These are phyloP conservation scores for Temnothorax ravouxi DNA, from an alignment of 2,888 invertebrate species.

Conservation along the genomic window DNA sequence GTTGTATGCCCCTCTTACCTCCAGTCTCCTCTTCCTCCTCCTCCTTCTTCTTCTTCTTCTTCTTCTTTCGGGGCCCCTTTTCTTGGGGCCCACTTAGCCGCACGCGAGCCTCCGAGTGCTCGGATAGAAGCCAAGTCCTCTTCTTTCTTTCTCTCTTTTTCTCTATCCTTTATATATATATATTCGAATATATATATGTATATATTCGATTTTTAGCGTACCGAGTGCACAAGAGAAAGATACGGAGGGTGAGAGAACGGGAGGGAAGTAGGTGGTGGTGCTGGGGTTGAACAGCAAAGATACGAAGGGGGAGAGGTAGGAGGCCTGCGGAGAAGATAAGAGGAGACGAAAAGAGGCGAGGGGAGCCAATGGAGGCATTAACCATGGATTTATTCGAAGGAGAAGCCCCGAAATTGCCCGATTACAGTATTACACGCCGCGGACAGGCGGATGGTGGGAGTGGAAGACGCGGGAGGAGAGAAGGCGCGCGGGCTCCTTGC, in stretches of 20 bases:
- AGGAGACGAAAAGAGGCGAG: slow-evolving; percentile 62
- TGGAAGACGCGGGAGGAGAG: slow-evolving; percentile 37
- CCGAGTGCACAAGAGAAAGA: slow-evolving; percentile 68
- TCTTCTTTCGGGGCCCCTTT: slow-evolving; percentile 78
- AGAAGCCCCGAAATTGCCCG: slow-evolving; percentile 83
- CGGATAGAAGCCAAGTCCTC: slow-evolving; percentile 70
- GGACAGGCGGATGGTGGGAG: slow-evolving; percentile 53
- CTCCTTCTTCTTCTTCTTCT: slow-evolving; percentile 52
- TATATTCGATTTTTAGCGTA: slow-evolving; percentile 69
- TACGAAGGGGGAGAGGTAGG: slow-evolving; percentile 50
- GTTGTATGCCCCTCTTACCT: slow-evolving; percentile 67
- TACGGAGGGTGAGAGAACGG: slow-evolving; percentile 37
- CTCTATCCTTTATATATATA: slow-evolving; percentile 51
- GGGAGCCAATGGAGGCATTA: slow-evolving; percentile 77
- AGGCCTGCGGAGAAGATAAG: slow-evolving; percentile 57
- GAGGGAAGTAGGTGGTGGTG: slow-evolving; percentile 39
- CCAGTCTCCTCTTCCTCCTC: slow-evolving; percentile 50
- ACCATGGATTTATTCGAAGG: slow-evolving; percentile 85
- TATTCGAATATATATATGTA: slow-evolving; percentile 29
- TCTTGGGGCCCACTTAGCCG: slow-evolving; percentile 84
- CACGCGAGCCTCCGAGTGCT: slow-evolving; percentile 84
- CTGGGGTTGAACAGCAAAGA: slow-evolving; percentile 44
- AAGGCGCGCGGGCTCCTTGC: slow-evolving; percentile 19
- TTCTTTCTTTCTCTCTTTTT: slow-evolving; percentile 35
- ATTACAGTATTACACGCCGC: slow-evolving; percentile 84